Conservation (phyloP, 2,113 vertebrate species). For the Eleginops maclovinus region DNA sequence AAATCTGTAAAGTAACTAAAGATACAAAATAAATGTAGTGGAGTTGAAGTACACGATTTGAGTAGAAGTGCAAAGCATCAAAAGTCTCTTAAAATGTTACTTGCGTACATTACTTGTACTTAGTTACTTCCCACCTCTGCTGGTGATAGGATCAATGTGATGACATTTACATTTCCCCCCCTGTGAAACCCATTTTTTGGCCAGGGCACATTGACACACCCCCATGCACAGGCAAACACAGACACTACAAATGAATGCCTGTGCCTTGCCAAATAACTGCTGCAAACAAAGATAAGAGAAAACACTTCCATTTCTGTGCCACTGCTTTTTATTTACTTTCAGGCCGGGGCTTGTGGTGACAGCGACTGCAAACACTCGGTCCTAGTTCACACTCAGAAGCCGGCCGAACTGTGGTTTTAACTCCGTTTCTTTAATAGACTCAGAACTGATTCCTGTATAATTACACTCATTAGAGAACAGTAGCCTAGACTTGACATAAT, state of each 20-base stretch:
- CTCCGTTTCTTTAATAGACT: constrained; percentile 28
- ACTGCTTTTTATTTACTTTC: constrained; percentile 68
- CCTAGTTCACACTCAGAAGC: constrained; percentile 3
- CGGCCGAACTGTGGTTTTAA: background rate
- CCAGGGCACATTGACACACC: constrained; percentile 20
- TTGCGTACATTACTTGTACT: no score
- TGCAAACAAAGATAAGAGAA: constrained; percentile 79
- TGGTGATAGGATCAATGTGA: constrained; percentile 24
- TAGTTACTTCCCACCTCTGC: no score
- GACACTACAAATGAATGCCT: constrained; percentile 46
- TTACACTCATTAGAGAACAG: constrained; percentile 61
- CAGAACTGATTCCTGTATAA: constrained; percentile 49
- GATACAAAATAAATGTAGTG: no score
- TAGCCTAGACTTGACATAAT: constrained; percentile 50
- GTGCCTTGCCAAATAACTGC: constrained; percentile 50
- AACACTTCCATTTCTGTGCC: constrained; percentile 75
- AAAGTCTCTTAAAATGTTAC: no score
- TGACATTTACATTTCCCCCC: constrained; percentile 46
- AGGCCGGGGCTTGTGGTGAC: constrained; percentile 26
- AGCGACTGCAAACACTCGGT: constrained; percentile 37
- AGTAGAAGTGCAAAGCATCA: no score
- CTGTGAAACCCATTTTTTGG: constrained; percentile 22
- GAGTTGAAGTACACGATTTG: no score
- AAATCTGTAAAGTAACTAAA: no score
- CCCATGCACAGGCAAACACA: constrained; percentile 29